Base-by-base conservation (phyloP, 37 sponge, comb jelly and placozoan species). In the Beroe forskalii region DNA sequence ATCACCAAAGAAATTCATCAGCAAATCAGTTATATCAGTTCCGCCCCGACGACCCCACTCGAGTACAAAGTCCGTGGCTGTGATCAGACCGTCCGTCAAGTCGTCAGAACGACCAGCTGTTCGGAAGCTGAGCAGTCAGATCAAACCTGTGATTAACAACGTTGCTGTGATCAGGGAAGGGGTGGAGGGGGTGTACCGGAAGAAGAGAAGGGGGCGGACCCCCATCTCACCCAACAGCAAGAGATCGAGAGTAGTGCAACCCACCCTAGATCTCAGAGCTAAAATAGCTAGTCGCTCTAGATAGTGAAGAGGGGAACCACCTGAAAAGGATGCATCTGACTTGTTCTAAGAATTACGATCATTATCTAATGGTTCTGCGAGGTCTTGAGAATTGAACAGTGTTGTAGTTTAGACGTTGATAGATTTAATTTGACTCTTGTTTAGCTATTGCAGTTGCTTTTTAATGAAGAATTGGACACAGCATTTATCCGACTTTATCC, bases 121-220 rank as follows among this genome's bases (percentile, higher is more conserved):
- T 2, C 72, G 33, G 19, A 69, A 69, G 32, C 12, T 69, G 17
- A 69, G 72, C 32, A 69, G 72, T 69, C 72, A 69, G 38, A 69
- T 69, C 19, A 27, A 69, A 17, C 27, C 72, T 9, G 72, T 69
- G 2, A 31, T 12, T 2, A 63, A 63, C 27, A 63, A 27, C 66
- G 4, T 3, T 28, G 28, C 27, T 28, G 24, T 63, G 66, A 23
- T 22, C 25, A 69, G 32, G 37, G 32, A 32, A 33, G 14, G 14
- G 33, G 72, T 19, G 12, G 72, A 1, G 1, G 38, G 38, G 19
- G 2, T 8, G 6, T 14, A 36, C 38, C 27, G 72, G 72, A 69
- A 69, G 4, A 69, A 69, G 38, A 28, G 72, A 37, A 32, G 72
- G 14, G 72, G 72, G 12, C 35, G 72, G 9, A 35, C 17, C 4